A percentile compares a stretch with the other conserved stretches of the same genome.
These are phyloP conservation scores for silkworm (Bombyx mori) DNA, from an alignment of 1,140 invertebrate species.

Conservation along the genomic window DNA sequence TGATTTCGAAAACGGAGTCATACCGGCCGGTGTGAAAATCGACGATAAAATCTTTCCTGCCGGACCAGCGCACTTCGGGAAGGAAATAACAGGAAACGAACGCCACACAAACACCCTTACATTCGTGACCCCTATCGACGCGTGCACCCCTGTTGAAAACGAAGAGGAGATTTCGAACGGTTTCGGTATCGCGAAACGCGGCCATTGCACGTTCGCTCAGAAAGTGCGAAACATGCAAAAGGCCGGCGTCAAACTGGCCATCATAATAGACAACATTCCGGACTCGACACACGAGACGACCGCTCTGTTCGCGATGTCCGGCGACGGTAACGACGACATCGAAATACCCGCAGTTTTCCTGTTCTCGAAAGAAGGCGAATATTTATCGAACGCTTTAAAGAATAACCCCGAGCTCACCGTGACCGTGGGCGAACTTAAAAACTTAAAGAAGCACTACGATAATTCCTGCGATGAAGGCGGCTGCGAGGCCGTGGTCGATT, in stretches of 20 bases:
- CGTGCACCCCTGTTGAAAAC: constrained; percentile 80
- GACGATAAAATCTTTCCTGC: constrained; percentile 75
- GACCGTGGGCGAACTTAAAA: constrained; percentile 68
- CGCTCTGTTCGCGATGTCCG: constrained; percentile 96
- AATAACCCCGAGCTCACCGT: constrained; percentile 67
- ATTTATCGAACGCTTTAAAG: constrained; percentile 73
- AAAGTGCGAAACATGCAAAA: constrained; percentile 90
- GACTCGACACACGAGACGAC: constrained; percentile 80
- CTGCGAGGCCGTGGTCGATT: constrained; percentile 30
- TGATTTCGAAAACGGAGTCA: constrained; percentile 52
- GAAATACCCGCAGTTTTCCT: constrained; percentile 93
- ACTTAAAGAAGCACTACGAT: constrained; percentile 31
- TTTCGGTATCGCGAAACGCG: constrained; percentile 89
- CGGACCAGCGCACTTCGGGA: constrained; percentile 94
- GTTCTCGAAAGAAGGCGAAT: constrained; percentile 83
- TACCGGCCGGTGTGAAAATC: constrained; percentile 38
- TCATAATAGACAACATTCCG: constrained; percentile 90
- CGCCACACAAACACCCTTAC: constrained; percentile 75
- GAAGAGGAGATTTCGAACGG: constrained; percentile 76
- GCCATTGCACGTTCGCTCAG: constrained; percentile 96
- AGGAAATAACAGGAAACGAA: constrained; percentile 75
- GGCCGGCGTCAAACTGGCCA: constrained; percentile 86
- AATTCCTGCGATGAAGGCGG: constrained; percentile 29
- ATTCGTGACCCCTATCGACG: constrained; percentile 71
- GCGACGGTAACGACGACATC: constrained; percentile 90